Evolutionary conservation across 37 sponge, comb jelly and placozoan species (phyloP), one percentile per base, ranked within the genome.

Genomic region (Tethya wilhelma): DNA sequence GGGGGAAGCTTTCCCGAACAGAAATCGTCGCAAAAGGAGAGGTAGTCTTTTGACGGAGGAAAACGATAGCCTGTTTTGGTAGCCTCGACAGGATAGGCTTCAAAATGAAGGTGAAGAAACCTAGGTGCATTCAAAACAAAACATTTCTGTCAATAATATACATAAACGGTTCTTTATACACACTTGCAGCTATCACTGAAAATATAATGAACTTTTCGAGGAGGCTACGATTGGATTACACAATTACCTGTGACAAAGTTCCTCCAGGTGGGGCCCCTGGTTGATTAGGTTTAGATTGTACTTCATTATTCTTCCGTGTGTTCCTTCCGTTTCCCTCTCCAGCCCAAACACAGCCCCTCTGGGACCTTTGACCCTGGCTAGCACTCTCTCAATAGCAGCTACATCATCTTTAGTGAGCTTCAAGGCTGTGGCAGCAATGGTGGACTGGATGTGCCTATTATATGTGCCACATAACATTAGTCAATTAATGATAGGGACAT

Each of bases 281-380:
- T 89, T 77, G 11, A 83, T 25, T 22, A 73, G 79, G 79, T 83
- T 89, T 55, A 90, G 81, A n/a, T 84, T 84, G 37, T 84, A 90
- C 53, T 59, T 73, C 90, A 90, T 90, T 56, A 90, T 84, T 1
- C 45, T 40, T 17, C 85, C 85, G 41, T 90, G 90, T 9, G 78
- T 38, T n/a, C 90, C 80, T 8, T 37, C 28, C 28, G 26, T 44
- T 23, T 78, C 63, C 44, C 85, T 64, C 90, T 90, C 90, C 38
- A 90, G 80, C 59, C 55, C 85, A 59, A 74, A 90, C 7, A 90
- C 84, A 9, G 43, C 39, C n/a, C 90, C 85, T 20, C 20, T 4
- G 7, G 79, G 79, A 25, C 83, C 83, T 2, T 2, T 26, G 12
- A 70, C 30, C 11, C 58, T 11, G 4, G 71, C 40, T 14, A 90